These are phyloP conservation scores for Cromileptes altivelis DNA, from an alignment of 2,113 vertebrate genomes.

Conservation along the genomic window DNA sequence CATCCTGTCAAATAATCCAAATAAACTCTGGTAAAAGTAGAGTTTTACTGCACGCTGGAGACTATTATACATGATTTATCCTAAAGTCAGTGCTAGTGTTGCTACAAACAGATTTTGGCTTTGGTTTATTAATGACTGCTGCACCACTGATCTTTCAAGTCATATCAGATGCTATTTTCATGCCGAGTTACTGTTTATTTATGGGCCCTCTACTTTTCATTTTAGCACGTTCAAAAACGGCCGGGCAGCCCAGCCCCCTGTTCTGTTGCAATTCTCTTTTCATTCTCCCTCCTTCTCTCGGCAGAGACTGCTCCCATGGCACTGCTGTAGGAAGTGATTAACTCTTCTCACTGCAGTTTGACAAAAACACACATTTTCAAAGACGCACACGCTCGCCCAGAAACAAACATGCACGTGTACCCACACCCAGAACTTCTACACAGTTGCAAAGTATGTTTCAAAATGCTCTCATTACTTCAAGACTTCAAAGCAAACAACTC, in stretches of 20 bases:
- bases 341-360: slow-evolving; percentile 52
- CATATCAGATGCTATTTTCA: slow-evolving; percentile 69
- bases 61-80: slow-evolving; percentile 67
- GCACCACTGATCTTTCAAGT: slow-evolving; percentile 69
- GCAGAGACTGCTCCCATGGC: slow-evolving; percentile 44
- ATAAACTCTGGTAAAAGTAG: slow-evolving; percentile 61
- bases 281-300: slow-evolving; percentile 17
- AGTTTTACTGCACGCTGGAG: slow-evolving; percentile 58
- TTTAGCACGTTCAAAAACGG: slow-evolving; percentile 37
- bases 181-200: slow-evolving; percentile 62
- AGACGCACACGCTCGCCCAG: slow-evolving; percentile 11
- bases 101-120: slow-evolving; percentile 63
- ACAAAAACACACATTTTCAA: slow-evolving; percentile 57
- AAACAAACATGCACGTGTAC: slow-evolving; percentile 49
- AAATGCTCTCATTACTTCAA: slow-evolving; percentile 67
- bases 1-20: slow-evolving; percentile 59
- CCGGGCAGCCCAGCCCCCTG: slow-evolving; percentile 13
- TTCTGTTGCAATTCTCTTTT: slow-evolving; percentile 42
- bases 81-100: slow-evolving; percentile 47
- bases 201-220: slow-evolving; percentile 45
- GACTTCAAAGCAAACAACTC: slow-evolving; percentile 70
- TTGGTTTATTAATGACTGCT: slow-evolving; percentile 74
- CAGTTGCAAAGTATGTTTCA: slow-evolving; percentile 40
- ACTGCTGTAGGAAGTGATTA: slow-evolving; percentile 68
- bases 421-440: slow-evolving; percentile 23